Percentiles rank a stretch among this genome's conserved stretches.
Evolutionary conservation across 2,888 invertebrate genomes (phyloP).

Genomic region (Gymnoscelis rufifasciata): DNA sequence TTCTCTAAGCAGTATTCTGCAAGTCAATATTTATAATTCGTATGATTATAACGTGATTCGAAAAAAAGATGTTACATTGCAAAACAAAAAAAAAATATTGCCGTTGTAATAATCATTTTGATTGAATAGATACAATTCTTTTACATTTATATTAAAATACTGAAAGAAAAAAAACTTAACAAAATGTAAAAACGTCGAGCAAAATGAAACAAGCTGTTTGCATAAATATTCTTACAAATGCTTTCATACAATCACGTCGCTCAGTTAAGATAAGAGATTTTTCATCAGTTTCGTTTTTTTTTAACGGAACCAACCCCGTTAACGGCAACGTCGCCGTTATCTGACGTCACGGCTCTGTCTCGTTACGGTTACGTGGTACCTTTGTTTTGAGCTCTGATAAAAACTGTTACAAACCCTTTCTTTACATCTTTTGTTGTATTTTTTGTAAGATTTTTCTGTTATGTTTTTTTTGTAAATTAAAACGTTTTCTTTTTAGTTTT

Average conservation of each 20-base stretch:
- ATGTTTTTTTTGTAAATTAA: not conserved
- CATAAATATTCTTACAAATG: slow-evolving; percentile 2
- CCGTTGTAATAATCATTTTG: too few relatives aligned
- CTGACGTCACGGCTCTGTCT: slow-evolving; percentile 62
- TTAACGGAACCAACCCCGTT: slow-evolving; percentile 69
- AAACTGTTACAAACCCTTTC: slow-evolving; percentile 21
- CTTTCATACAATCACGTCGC: slow-evolving; percentile 32
- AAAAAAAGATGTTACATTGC: too few relatives aligned
- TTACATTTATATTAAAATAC: too few relatives aligned
- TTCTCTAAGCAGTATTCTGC: too few relatives aligned
- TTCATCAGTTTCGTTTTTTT: slow-evolving; percentile 41
- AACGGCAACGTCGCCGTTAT: slow-evolving; percentile 49
- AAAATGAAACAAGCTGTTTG: not conserved
- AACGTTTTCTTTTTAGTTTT: not conserved
- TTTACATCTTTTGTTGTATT: not conserved
- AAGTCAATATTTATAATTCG: too few relatives aligned
- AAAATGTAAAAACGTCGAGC: not conserved
- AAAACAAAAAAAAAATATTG: too few relatives aligned
- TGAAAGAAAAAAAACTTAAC: not conserved
- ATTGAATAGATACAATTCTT: too few relatives aligned
- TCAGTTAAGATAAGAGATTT: slow-evolving; percentile 53
- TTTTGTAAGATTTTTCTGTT: not conserved
- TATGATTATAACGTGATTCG: too few relatives aligned
- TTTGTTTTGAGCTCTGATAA: slow-evolving; percentile 38
- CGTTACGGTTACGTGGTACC: slow-evolving; percentile 43